Evolutionary conservation across 1,140 invertebrate genomes (phyloP).

Genomic region (Hermetia illucens): DNA sequence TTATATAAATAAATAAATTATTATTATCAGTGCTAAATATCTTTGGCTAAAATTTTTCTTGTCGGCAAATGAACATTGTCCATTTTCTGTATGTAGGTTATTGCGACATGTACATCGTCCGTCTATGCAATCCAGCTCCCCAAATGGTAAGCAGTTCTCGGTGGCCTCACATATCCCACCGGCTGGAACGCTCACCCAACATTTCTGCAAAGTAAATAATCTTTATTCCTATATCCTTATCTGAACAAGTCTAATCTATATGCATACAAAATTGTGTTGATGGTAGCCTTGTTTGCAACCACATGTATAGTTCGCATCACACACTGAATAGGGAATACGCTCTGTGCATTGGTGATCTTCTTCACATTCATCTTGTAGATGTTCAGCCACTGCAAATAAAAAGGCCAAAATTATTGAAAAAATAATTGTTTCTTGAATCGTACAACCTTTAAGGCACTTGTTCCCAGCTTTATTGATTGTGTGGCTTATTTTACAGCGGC

Average conservation of each 20-base stretch:
- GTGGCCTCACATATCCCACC: neutral
- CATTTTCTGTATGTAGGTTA: neutral
- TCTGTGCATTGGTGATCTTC: constrained; percentile 1
- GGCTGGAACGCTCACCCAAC: neutral
- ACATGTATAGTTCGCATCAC: neutral
- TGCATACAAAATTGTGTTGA: neutral
- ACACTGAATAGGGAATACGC: neutral
- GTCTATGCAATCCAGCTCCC: neutral
- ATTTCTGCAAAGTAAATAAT: neutral
- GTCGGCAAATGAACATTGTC: neutral
- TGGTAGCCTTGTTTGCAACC: neutral
- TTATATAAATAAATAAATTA: neutral
- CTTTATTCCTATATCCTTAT: too few species aligned
- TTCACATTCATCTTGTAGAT: neutral
- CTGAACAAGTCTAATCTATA: neutral
- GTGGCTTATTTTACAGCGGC: neutral
- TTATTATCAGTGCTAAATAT: neutral
- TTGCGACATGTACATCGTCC: neutral
- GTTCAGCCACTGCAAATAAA: neutral
- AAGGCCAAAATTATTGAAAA: neutral
- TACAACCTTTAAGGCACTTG: neutral
- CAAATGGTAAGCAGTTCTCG: neutral
- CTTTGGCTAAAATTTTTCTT: neutral
- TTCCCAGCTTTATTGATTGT: neutral
- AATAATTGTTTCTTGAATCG: neutral